phyloP scores from a whole-genome alignment of 2,797 vertebrate genomes.

The Rhabdomys pumilio region DNA sequence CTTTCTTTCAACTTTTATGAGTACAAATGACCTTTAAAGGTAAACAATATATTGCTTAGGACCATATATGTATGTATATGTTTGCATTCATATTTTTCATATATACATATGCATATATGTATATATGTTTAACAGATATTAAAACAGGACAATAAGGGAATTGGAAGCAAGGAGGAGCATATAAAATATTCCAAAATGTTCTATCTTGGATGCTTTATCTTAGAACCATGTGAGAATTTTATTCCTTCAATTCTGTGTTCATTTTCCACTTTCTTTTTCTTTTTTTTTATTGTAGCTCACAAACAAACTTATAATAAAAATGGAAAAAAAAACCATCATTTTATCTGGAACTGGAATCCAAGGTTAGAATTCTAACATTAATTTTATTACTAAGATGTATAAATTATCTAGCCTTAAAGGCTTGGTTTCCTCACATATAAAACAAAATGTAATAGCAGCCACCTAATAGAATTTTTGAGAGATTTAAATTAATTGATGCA shows the following conservation, averaged over 20 bases:
- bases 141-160: not conserved
- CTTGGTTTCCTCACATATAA: not conserved
- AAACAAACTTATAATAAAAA: not conserved
- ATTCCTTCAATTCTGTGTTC: not conserved
- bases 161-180: not conserved
- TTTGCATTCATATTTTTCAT: not conserved
- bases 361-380: not conserved
- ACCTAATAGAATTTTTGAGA: not conserved
- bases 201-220: not conserved
- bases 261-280: not conserved
- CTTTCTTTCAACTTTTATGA: not conserved
- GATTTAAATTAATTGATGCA: not conserved
- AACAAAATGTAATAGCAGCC: not conserved
- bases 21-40: not conserved
- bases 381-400: not conserved
- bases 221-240: not conserved
- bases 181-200: not conserved
- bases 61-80: not conserved
- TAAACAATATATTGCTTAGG: not conserved
- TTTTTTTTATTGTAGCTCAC: not conserved
- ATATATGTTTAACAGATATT: not conserved
- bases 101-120: not conserved
- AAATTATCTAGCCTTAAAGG: slow-evolving; percentile 2
- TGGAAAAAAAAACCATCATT: not conserved
- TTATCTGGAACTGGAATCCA: not conserved